Evolutionary conservation across 2,797 vertebrate genomes (phyloP).

Genomic region (Loriculus beryllinus): DNA sequence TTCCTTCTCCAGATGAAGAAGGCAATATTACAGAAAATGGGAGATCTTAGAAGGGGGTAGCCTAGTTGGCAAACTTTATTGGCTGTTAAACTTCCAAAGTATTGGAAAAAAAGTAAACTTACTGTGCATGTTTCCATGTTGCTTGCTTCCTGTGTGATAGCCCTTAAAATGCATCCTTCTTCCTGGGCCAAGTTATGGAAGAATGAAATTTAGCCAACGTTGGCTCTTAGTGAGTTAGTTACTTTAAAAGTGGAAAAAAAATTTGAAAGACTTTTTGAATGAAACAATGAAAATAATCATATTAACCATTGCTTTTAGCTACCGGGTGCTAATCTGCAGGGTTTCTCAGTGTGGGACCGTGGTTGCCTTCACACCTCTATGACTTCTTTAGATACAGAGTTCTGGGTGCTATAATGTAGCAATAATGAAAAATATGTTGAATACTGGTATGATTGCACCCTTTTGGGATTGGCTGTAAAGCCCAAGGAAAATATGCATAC

Average conservation of each 20-base stretch:
- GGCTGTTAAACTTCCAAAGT: neutral
- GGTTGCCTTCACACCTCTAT: neutral
- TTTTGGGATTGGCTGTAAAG: neutral
- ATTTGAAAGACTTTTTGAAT: neutral
- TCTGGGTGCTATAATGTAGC: neutral
- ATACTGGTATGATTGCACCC: neutral
- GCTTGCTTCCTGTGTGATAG: neutral
- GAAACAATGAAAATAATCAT: neutral
- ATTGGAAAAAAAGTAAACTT: neutral
- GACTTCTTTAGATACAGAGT: neutral
- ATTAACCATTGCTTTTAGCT: neutral
- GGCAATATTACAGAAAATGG: neutral
- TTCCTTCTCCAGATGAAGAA: neutral
- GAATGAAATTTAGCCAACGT: neutral
- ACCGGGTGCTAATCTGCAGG: neutral
- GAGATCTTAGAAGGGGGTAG: neutral
- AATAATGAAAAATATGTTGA: neutral
- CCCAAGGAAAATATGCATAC: neutral
- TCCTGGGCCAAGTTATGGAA: neutral
- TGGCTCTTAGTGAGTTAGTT: neutral
- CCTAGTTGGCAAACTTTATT: neutral
- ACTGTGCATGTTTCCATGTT: neutral
- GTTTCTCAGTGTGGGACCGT: neutral
- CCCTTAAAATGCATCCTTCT: neutral
- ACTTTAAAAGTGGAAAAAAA: neutral